These are phyloP conservation scores for Bradypodion pumilum DNA, from an alignment of 2,797 vertebrate species.

Conservation along the genomic window DNA sequence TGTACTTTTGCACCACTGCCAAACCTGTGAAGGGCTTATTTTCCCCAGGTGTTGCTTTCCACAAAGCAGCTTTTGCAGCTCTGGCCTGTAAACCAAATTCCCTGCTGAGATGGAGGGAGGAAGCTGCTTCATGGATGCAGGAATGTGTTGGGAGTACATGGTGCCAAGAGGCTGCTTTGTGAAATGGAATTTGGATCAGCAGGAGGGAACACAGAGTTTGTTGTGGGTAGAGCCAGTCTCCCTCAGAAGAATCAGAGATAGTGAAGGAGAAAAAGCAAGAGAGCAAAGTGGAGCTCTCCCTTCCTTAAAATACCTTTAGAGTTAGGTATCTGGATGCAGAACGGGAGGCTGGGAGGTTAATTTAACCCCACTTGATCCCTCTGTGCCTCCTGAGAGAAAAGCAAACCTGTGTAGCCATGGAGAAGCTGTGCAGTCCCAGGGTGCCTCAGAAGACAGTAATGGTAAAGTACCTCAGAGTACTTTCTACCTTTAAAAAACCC, in stretches of 20 bases:
- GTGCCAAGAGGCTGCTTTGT: conserved; percentile 2
- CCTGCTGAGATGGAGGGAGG: conserved; percentile 14
- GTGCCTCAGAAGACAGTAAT: too few species aligned
- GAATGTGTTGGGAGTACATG: conserved; percentile 31
- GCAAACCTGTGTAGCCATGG: too few species aligned
- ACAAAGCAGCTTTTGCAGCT: neutral
- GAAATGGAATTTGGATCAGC: neutral
- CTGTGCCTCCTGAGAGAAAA: too few species aligned
- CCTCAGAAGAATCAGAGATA: neutral
- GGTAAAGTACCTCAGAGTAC: too few species aligned
- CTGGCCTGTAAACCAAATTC: conserved; percentile 32
- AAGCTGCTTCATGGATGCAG: neutral
- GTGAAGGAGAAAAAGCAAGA: neutral
- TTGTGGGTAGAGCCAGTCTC: neutral
- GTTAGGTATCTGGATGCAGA: too few species aligned
- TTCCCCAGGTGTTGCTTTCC: neutral
- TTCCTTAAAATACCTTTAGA: neutral
- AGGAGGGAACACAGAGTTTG: neutral
- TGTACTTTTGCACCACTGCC: neutral
- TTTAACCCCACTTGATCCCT: too few species aligned
- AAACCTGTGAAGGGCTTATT: neutral
- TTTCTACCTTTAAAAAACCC: too few species aligned
- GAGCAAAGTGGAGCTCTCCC: neutral
- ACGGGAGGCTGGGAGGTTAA: too few species aligned
- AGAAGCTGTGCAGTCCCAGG: too few species aligned